Percentiles rank a stretch among this genome's conserved stretches.
Conservation (phyloP, 1,140 invertebrate species). For the Uloborus diversus region DNA sequence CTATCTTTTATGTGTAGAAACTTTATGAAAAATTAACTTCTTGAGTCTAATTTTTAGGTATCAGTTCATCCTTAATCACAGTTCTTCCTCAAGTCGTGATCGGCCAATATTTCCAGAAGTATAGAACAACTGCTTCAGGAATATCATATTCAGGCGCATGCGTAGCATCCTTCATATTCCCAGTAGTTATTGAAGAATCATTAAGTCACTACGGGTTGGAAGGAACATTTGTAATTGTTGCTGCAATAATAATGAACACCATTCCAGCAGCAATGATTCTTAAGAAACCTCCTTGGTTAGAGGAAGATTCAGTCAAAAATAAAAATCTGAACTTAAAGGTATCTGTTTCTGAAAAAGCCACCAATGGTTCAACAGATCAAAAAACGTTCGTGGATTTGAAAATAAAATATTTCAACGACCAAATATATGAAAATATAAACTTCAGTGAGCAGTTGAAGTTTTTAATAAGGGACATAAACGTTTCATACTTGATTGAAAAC, state of each 20-base stretch:
- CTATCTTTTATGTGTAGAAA: too few species aligned
- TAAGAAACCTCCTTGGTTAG: background rate
- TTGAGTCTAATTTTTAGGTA: background rate
- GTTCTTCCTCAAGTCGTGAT: conserved; percentile 62
- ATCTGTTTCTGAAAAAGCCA: background rate
- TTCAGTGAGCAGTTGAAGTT: too few species aligned
- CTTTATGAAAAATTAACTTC: too few species aligned
- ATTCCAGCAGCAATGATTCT: conserved; percentile 78
- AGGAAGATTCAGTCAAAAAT: background rate
- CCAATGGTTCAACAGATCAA: background rate
- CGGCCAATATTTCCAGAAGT: conserved; percentile 62
- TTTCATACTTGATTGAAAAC: too few species aligned
- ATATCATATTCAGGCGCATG: conserved; percentile 64
- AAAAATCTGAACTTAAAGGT: background rate
- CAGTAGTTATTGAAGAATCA: conserved; percentile 61
- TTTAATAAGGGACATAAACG: too few species aligned
- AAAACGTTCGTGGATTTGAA: background rate
- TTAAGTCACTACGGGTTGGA: conserved; percentile 57
- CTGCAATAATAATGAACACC: conserved; percentile 82
- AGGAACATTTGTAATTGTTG: conserved; percentile 74
- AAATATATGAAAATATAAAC: background rate
- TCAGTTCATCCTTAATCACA: background rate
- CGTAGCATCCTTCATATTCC: conserved; percentile 64
- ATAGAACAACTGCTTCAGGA: conserved; percentile 62
- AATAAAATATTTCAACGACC: background rate